A percentile compares a stretch with the other conserved stretches of the same genome.
phyloP scores from a whole-genome alignment of 2,888 invertebrate genomes.

The Leptinotarsa tumamoca region DNA sequence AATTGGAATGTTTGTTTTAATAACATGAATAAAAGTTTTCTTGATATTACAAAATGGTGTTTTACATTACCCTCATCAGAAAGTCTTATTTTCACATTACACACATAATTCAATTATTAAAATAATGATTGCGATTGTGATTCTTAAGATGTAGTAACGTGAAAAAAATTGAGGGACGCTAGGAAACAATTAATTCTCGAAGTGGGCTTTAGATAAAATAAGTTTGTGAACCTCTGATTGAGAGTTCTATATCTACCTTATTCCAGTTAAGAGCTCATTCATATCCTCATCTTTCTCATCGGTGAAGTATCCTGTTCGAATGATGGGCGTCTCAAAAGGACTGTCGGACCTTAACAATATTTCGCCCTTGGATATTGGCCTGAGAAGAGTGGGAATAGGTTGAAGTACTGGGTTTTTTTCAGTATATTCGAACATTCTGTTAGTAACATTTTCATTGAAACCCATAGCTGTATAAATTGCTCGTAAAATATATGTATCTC shows the following conservation, averaged over 20 bases:
- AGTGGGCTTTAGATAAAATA: no score
- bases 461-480: constrained; percentile 49
- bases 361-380: constrained; percentile 70
- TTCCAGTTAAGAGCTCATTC: constrained; percentile 68
- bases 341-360: constrained; percentile 70
- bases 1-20: no score
- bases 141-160: no score
- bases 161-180: no score
- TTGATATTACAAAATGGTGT: no score
- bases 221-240: no score
- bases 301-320: constrained; percentile 74
- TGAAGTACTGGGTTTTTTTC: constrained; percentile 35
- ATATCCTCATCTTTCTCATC: constrained; percentile 69
- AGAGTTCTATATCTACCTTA: constrained; percentile 54
- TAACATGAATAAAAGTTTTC: no score
- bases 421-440: constrained; percentile 39
- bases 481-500: constrained; percentile 45
- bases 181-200: no score
- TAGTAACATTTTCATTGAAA: constrained; percentile 53
- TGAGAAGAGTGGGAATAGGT: constrained; percentile 48
- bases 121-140: no score
- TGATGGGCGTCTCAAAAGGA: constrained; percentile 72
- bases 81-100: no score
- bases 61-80: no score
- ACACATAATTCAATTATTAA: no score